A percentile compares a stretch with the other conserved stretches of the same genome.
These are phyloP conservation scores for Etheostoma spectabile DNA, from an alignment of 2,113 vertebrate species.

Conservation along the genomic window DNA sequence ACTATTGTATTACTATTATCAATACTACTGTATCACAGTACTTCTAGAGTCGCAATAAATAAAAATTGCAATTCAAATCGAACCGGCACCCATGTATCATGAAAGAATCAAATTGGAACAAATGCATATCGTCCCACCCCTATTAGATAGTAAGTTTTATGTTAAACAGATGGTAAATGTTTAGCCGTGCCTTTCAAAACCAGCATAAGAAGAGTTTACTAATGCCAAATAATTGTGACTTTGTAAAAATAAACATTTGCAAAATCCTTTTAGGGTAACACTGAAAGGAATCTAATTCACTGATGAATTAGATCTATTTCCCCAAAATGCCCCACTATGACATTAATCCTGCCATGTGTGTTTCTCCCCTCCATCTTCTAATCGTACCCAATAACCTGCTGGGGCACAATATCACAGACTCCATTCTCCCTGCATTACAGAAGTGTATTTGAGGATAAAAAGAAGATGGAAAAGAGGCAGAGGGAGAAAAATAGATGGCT, in stretches of 20 bases:
- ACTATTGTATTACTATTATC: too few relatives aligned
- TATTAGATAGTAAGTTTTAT: not conserved
- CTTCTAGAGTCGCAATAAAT: too few relatives aligned
- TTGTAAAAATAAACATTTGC: not conserved
- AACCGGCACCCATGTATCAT: too few relatives aligned
- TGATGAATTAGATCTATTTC: conserved; percentile 40
- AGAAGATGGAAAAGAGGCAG: not conserved
- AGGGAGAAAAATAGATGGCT: not conserved
- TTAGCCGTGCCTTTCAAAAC: not conserved
- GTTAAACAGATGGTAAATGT: not conserved
- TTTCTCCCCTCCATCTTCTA: conserved; percentile 43
- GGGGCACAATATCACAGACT: conserved; percentile 2
- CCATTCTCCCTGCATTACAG: not conserved
- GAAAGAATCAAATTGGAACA: too few relatives aligned
- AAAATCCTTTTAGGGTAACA: conserved; percentile 15
- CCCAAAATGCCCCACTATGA: conserved; percentile 42
- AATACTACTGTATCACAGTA: too few relatives aligned
- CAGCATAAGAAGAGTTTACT: not conserved
- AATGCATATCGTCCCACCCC: too few relatives aligned
- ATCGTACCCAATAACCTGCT: conserved; percentile 41
- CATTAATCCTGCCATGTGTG: conserved; percentile 46
- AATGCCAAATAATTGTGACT: not conserved
- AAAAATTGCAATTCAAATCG: too few relatives aligned
- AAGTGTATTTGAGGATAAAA: not conserved
- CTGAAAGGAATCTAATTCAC: conserved; percentile 14